Evolutionary conservation across 2,113 vertebrate genomes (phyloP), one percentile per base, ranked within the genome.

Genomic region (Engraulis encrasicolus): DNA sequence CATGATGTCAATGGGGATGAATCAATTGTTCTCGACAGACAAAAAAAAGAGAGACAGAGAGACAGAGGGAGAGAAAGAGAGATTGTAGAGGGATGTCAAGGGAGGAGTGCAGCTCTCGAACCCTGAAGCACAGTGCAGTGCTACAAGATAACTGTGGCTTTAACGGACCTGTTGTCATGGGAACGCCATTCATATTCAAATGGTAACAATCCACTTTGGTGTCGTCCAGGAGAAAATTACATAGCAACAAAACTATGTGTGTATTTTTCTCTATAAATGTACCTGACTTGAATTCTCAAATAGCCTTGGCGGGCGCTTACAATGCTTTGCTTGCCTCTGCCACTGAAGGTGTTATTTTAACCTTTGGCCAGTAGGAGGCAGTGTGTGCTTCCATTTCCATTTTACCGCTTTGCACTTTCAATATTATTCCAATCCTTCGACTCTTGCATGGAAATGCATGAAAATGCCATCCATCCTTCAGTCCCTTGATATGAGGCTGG

Each of bases 81-180:
- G n/a, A n/a, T n/a, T n/a, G n/a, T n/a, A n/a, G n/a, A n/a, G n/a
- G n/a, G n/a, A n/a, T n/a, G n/a, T n/a, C n/a, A n/a, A n/a, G n/a
- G n/a, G n/a, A n/a, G n/a, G n/a, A n/a, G n/a, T n/a, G n/a, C n/a
- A 71, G 52, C 38, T 19, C 36, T 54, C n/a, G 37, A 49, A 48
- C 58, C 84, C 54, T 78, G 31, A 36, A 84, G 74, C n/a, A 27
- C 12, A 50, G n/a, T n/a, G 37, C 12, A 50, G n/a, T n/a, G 37
- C 23, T 40, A 79, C 37, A 78, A 80, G 27, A 80, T 37, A 14
- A n/a, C n/a, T n/a, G n/a, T 81, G 38, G 80, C 15, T 37, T 4
- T 80, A 80, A 84, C 40, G 45, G 37, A 79, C 19, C 52, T 61
- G 84, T 83, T 86, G 49, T 84, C 85, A 88, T 81, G 80, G 80